phyloP scores from a whole-genome alignment of 2,888 invertebrate species.

The Ectemnius continuus region DNA sequence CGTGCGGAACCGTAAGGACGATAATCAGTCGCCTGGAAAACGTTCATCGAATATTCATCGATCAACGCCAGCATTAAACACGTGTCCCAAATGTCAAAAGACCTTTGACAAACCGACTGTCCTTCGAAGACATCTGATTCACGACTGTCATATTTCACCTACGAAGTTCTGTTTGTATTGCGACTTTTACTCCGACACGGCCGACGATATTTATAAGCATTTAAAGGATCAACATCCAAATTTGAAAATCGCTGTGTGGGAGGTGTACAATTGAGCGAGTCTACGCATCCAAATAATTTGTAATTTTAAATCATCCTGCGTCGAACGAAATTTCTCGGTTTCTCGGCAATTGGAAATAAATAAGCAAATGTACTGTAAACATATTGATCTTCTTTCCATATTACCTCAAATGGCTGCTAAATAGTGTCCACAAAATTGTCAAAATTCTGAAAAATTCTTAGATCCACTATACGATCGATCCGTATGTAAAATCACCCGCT shows the following conservation, averaged over 20 bases:
- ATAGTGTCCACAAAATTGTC: too few species aligned
- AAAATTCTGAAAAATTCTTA: too few species aligned
- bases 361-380: too few species aligned
- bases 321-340: too few species aligned
- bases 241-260: constrained; percentile 26
- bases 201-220: constrained; percentile 30
- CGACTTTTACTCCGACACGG: constrained; percentile 13
- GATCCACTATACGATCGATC: too few species aligned
- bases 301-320: too few species aligned
- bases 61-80: constrained; percentile 3
- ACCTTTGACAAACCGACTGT: constrained; percentile 28
- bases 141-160: constrained; percentile 20
- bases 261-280: constrained; percentile 29
- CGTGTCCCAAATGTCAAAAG: constrained; percentile 29
- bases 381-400: too few species aligned
- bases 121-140: constrained; percentile 27
- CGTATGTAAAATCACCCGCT: too few species aligned
- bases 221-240: constrained; percentile 24
- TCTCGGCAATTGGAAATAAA: too few species aligned
- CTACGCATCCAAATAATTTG: too few species aligned
- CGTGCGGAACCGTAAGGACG: background rate
- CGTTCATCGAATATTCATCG: constrained; percentile 1
- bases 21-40: background rate
- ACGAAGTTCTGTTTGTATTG: constrained; percentile 37
- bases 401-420: too few species aligned